Conservation (phyloP, 2,113 vertebrate species). For the Sitta europaea region DNA sequence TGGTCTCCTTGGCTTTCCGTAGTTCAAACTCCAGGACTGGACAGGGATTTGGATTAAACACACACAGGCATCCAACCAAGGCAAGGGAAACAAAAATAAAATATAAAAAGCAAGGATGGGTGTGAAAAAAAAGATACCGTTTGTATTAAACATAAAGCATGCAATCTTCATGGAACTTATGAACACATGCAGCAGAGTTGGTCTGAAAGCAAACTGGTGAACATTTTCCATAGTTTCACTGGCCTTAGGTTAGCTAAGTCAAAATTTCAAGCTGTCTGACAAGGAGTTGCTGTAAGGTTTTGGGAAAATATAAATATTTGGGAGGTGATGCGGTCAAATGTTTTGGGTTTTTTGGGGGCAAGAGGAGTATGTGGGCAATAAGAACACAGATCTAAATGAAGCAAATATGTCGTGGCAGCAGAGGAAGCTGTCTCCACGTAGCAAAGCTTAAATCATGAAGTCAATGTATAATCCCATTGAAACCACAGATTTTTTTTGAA, state of each 20-base stretch:
- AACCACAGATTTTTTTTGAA: neutral
- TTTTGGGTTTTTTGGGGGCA: neutral
- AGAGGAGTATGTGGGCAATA: neutral
- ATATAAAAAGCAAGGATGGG: conserved; percentile 95
- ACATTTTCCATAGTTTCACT: conserved; percentile 70
- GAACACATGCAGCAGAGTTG: conserved; percentile 98
- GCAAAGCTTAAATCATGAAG: neutral
- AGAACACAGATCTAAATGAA: neutral
- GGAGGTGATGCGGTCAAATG: neutral
- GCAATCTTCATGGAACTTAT: conserved; percentile 86
- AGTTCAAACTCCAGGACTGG: conserved; percentile 99
- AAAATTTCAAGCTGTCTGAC: conserved; percentile 90
- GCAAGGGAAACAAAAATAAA: conserved; percentile 92
- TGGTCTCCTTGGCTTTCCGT: conserved; percentile 99
- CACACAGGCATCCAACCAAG: conserved; percentile 97
- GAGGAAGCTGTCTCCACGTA: neutral
- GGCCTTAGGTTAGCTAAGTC: conserved; percentile 10
- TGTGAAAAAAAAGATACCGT: conserved; percentile 86
- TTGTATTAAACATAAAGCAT: conserved; percentile 84
- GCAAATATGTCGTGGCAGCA: neutral
- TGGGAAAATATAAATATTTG: neutral
- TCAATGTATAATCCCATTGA: neutral
- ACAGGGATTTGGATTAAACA: conserved; percentile 96
- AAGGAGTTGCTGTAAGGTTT: conserved; percentile 72
- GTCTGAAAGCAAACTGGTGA: conserved; percentile 85